Conservation (phyloP, 1,140 invertebrate species). For the Eulimnadia texana region DNA sequence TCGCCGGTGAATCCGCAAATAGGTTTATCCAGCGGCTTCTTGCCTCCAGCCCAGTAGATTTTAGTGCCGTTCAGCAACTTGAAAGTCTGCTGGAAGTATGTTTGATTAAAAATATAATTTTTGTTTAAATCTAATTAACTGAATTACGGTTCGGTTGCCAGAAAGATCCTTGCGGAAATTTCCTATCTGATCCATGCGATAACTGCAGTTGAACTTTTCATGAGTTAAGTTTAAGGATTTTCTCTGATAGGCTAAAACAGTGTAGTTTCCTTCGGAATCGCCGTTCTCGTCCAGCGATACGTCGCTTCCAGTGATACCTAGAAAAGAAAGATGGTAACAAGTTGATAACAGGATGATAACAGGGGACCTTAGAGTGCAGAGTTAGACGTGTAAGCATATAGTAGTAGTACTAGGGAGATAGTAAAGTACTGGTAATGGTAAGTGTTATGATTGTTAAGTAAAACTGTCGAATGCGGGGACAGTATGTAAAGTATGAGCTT, state of each 20-base stretch:
- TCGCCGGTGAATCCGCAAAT: constrained; percentile 81
- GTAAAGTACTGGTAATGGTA: too few relatives aligned
- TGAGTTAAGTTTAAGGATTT: constrained; percentile 20
- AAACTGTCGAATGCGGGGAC: too few relatives aligned
- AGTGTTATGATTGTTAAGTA: too few relatives aligned
- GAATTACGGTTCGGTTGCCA: not conserved
- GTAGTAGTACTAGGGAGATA: too few relatives aligned
- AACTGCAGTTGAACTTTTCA: constrained; percentile 5
- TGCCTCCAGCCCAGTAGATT: not conserved
- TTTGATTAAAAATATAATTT: not conserved
- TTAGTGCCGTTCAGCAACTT: not conserved
- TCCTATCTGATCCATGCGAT: constrained; percentile 7
- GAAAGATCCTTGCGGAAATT: not conserved
- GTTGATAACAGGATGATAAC: not conserved
- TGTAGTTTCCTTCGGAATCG: constrained; percentile 93
- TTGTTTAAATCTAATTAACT: not conserved
- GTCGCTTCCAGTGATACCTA: constrained; percentile 83
- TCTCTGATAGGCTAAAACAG: constrained; percentile 62
- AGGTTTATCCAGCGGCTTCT: constrained; percentile 68
- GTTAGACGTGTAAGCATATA: too few relatives aligned
- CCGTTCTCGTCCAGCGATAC: constrained; percentile 82
- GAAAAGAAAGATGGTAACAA: constrained; percentile 3
- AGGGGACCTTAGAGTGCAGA: not conserved
- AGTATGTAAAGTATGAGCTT: too few relatives aligned
- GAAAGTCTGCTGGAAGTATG: not conserved